A percentile compares a stretch with the other conserved stretches of the same genome.
These are phyloP conservation scores for Bilobella aurantiaca DNA, from an alignment of 1,140 invertebrate genomes.

Conservation along the genomic window DNA sequence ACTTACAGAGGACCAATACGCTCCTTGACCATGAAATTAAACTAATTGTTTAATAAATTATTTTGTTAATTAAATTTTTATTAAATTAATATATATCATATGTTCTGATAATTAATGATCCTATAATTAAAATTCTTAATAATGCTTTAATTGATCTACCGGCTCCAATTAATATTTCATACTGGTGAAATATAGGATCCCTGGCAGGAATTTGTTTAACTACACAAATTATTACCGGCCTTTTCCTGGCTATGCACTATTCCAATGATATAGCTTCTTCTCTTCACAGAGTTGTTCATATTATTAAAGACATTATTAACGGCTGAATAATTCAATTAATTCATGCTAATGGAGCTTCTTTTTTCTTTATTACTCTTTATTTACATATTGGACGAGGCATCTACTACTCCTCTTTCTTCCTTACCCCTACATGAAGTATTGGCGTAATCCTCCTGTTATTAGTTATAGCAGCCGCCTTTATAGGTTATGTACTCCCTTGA, in stretches of 20 bases:
- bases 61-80: too few species aligned
- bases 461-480: conserved; percentile 53
- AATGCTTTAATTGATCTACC: conserved; percentile 32
- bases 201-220: conserved; percentile 32
- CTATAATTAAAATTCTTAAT: conserved; percentile 33
- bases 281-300: conserved; percentile 46
- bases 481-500: conserved; percentile 59
- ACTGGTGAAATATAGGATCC: conserved; percentile 36
- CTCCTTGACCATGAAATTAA: too few species aligned
- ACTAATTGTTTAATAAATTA: too few species aligned
- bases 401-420: conserved; percentile 36
- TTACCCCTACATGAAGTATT: conserved; percentile 45
- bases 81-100: too few species aligned
- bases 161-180: conserved; percentile 33
- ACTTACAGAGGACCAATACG: too few species aligned
- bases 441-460: conserved; percentile 50
- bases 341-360: conserved; percentile 44
- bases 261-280: conserved; percentile 45
- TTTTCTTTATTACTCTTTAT: conserved; percentile 40
- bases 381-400: conserved; percentile 37
- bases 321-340: conserved; percentile 47
- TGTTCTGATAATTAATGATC: conserved; percentile 31
- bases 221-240: conserved; percentile 35
- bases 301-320: conserved; percentile 37
- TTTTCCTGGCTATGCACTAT: conserved; percentile 38